phyloP scores from a whole-genome alignment of 2,797 vertebrate species.

The Strix occidentalis region DNA sequence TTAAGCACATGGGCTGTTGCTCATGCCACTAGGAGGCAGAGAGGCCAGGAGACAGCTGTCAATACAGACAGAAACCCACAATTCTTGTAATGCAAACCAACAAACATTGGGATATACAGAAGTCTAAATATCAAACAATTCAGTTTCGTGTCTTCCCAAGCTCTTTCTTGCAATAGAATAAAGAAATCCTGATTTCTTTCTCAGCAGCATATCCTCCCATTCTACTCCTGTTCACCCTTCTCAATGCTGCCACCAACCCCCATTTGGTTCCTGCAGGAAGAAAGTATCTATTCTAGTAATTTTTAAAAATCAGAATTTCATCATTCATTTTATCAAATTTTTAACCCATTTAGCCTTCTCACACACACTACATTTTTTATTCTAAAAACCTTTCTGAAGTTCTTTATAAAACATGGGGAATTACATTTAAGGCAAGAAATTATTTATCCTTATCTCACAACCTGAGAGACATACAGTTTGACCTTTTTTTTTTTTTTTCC shows the following conservation, averaged over 20 bases:
- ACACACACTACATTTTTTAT: not conserved
- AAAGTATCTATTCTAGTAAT: not conserved
- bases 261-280: not conserved
- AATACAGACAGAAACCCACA: not conserved
- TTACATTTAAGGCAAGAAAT: not conserved
- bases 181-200: not conserved
- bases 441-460: not conserved
- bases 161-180: not conserved
- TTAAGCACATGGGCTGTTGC: not conserved
- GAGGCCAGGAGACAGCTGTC: conserved; percentile 18
- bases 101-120: not conserved
- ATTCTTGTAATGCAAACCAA: not conserved
- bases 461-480: not conserved
- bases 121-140: not conserved
- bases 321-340: not conserved
- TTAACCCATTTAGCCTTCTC: not conserved
- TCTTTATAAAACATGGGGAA: not conserved
- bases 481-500: not conserved
- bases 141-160: not conserved
- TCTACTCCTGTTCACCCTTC: not conserved
- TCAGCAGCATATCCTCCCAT: not conserved
- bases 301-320: not conserved
- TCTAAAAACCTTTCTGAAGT: not conserved
- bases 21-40: not conserved
- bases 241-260: not conserved